Conservation (phyloP, 2,797 vertebrate genomes). For the Prunella strophiata region DNA sequence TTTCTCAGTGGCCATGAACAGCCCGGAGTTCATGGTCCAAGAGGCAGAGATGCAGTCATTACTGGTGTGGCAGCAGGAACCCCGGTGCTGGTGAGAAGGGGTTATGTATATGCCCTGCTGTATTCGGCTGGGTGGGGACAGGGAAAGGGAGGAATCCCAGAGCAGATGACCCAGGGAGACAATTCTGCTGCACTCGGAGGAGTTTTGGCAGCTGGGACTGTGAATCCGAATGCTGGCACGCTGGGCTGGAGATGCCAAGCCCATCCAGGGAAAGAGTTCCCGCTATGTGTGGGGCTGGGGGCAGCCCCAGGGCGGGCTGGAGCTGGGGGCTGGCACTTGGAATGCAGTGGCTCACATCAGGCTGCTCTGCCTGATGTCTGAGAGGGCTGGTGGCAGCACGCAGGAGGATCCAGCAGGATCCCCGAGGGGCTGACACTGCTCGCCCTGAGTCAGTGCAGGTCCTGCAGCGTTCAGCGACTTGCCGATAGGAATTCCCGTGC, state of each 20-base stretch:
- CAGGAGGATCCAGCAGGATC: background rate
- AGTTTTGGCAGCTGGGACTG: background rate
- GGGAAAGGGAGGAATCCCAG: background rate
- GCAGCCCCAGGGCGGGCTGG: background rate
- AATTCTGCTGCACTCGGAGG: background rate
- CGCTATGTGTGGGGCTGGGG: fast-evolving
- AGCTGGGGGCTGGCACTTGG: background rate
- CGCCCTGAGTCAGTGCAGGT: background rate
- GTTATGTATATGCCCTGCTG: background rate
- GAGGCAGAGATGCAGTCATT: background rate
- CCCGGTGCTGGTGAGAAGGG: background rate
- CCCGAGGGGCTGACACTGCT: background rate
- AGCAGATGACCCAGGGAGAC: background rate
- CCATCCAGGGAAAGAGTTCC: background rate
- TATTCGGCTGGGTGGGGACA: background rate
- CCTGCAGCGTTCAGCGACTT: background rate
- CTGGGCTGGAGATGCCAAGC: background rate
- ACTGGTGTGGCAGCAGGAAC: background rate
- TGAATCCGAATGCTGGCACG: background rate
- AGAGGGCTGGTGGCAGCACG: background rate
- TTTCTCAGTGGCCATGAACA: background rate
- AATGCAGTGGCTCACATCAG: background rate
- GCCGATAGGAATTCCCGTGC: background rate
- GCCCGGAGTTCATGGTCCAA: background rate
- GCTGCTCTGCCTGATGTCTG: background rate